These are phyloP conservation scores for Mus minutoides DNA, from an alignment of 2,797 vertebrate genomes.

Conservation along the genomic window DNA sequence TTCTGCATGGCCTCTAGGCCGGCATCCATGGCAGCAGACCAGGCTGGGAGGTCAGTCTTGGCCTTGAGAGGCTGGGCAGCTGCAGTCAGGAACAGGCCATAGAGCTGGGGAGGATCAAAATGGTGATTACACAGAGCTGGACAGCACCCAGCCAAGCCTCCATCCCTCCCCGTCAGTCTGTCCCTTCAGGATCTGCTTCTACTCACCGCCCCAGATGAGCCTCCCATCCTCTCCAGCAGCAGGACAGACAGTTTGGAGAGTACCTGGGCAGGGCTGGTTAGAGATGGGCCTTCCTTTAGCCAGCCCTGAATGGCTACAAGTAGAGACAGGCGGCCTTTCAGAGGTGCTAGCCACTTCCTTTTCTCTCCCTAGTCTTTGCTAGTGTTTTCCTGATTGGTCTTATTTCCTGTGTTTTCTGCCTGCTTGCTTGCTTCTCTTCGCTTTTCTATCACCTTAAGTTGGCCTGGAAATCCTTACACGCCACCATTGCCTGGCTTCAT, in stretches of 20 bases:
- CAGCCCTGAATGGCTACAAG: constrained; percentile 92
- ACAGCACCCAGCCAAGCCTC: neutral
- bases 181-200: fast-evolving
- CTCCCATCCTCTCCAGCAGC: constrained; percentile 96
- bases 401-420: neutral
- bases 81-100: constrained; percentile 94
- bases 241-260: constrained; percentile 90
- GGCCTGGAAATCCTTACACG: neutral
- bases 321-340: fast-evolving
- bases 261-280: constrained; percentile 88
- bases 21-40: constrained; percentile 93
- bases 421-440: neutral
- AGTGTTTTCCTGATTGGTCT: neutral
- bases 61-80: constrained; percentile 89
- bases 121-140: neutral
- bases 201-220: constrained; percentile 95
- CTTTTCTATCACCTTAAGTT: neutral
- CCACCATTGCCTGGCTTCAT: neutral
- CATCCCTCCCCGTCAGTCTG: neutral
- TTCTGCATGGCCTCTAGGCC: constrained; percentile 94
- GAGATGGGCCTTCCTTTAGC: constrained; percentile 86
- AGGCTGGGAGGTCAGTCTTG: constrained; percentile 83
- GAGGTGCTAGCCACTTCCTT: neutral
- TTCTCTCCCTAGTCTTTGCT: neutral
- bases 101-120: constrained; percentile 88